Conservation (phyloP, 2,113 vertebrate genomes). For the Spea multiplicata region DNA sequence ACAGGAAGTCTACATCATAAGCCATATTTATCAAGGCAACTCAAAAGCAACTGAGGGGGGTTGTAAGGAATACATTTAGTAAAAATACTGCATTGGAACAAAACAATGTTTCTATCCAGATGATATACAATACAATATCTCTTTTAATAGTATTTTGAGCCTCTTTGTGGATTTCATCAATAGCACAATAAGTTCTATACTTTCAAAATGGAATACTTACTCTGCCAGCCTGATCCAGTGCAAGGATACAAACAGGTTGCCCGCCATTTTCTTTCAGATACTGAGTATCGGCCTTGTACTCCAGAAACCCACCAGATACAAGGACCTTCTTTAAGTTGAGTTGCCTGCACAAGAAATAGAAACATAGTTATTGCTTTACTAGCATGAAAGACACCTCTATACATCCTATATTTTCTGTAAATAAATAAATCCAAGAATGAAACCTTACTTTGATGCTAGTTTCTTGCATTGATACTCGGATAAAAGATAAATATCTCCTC, state of each 20-base stretch:
- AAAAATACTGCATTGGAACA: not conserved
- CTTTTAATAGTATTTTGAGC: not conserved
- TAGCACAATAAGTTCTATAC: not conserved
- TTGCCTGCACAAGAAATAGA: slow-evolving; percentile 69
- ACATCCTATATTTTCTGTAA: too few relatives aligned
- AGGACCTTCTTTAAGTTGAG: slow-evolving; percentile 91
- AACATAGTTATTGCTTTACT: not conserved
- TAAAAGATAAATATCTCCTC: slow-evolving; percentile 90
- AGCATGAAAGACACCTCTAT: not conserved
- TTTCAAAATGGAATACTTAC: slow-evolving; percentile 63
- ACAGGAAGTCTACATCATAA: too few relatives aligned
- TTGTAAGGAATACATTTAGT: too few relatives aligned
- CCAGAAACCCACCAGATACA: slow-evolving; percentile 85
- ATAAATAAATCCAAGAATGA: not conserved
- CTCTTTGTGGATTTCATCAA: too few relatives aligned
- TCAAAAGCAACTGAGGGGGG: too few relatives aligned
- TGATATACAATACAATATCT: slow-evolving; percentile 3
- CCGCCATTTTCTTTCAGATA: slow-evolving; percentile 83
- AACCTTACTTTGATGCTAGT: slow-evolving; percentile 87
- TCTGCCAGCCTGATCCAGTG: slow-evolving; percentile 88
- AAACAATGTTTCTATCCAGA: not conserved
- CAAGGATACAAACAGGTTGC: slow-evolving; percentile 81
- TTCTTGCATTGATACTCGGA: slow-evolving; percentile 96
- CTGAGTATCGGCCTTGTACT: slow-evolving; percentile 85
- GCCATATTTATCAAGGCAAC: too few relatives aligned